Evolutionary conservation across 2,888 invertebrate genomes (phyloP).

Genomic region (Andrena trimmerana): DNA sequence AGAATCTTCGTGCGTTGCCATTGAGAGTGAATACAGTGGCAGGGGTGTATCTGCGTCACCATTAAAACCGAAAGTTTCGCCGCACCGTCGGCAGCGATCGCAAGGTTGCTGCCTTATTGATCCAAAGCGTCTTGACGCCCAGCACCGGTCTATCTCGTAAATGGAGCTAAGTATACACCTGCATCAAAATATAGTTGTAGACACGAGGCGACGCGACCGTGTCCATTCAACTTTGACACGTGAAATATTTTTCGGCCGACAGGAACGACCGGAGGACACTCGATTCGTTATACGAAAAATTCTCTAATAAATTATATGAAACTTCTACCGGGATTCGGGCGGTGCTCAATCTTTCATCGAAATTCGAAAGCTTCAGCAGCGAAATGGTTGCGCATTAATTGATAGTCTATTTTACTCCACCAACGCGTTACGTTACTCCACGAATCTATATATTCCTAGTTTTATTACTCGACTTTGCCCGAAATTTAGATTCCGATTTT

Average conservation of each 20-base stretch:
- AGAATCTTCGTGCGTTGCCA: not conserved
- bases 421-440: too few species aligned
- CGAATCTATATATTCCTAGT: too few species aligned
- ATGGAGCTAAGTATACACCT: constrained; percentile 44
- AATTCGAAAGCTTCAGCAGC: too few species aligned
- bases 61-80: constrained; percentile 68
- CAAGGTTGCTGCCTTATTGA: constrained; percentile 76
- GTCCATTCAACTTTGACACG: not conserved
- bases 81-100: constrained; percentile 61
- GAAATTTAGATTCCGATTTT: too few species aligned
- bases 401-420: too few species aligned
- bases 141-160: constrained; percentile 51
- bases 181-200: not conserved
- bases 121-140: constrained; percentile 64
- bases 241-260: not conserved
- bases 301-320: too few species aligned
- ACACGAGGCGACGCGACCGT: not conserved
- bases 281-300: too few species aligned
- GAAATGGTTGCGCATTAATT: too few species aligned
- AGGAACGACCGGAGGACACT: too few species aligned
- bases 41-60: constrained; percentile 24
- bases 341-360: too few species aligned
- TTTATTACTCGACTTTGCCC: too few species aligned
- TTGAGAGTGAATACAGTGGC: constrained; percentile 5
- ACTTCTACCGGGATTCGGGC: too few species aligned